A percentile compares a stretch with the other conserved stretches of the same genome.
Evolutionary conservation across 2,797 vertebrate species (phyloP).

Genomic region (Eulemur coronatus): DNA sequence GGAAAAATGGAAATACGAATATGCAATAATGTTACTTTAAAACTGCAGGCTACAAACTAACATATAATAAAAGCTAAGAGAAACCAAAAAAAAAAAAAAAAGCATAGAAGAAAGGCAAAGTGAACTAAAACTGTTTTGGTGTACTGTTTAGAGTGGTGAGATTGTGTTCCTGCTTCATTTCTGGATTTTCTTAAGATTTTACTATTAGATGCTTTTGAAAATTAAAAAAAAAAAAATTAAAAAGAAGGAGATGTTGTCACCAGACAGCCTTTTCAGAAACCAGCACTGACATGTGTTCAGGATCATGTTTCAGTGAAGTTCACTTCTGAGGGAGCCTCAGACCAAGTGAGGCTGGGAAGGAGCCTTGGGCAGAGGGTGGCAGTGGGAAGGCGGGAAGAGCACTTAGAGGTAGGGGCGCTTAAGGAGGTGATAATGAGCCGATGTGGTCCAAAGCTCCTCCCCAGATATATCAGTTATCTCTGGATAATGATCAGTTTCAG

Average conservation of each 20-base stretch:
- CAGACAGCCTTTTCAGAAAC: neutral
- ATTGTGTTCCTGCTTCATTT: neutral
- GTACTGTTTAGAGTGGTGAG: neutral
- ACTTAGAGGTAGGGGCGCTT: neutral
- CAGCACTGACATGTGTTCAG: neutral
- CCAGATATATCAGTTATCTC: neutral
- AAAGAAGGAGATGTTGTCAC: neutral
- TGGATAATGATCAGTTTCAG: neutral
- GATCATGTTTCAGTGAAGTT: neutral
- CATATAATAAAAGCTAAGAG: neutral
- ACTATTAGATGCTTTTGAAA: neutral
- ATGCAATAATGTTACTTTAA: neutral
- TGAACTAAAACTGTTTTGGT: neutral
- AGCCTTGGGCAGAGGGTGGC: neutral
- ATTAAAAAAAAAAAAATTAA: neutral
- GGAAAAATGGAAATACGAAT: neutral
- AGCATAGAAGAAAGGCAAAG: neutral
- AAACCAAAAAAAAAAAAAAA: neutral
- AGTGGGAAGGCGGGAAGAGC: neutral
- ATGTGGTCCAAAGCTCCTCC: neutral
- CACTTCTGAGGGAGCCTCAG: neutral
- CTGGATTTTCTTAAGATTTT: neutral
- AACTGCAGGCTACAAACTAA: neutral
- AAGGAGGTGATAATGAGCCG: neutral
- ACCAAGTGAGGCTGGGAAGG: neutral